Conservation (phyloP, 2,797 vertebrate genomes). For the Rhadinocentrus ornatus region DNA sequence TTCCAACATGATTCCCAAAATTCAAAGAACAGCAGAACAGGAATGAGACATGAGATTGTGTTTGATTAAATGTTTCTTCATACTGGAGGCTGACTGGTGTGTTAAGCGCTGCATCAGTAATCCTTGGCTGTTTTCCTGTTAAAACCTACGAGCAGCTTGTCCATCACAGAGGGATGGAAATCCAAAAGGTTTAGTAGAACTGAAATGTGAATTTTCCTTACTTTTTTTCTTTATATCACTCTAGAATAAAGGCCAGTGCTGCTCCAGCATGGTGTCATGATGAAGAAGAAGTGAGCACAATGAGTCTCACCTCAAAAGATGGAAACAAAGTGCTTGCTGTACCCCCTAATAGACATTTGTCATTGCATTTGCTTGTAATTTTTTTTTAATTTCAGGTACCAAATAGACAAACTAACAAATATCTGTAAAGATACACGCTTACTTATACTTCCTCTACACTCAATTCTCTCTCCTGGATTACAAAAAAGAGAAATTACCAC, state of each 20-base stretch:
- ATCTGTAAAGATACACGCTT: background rate
- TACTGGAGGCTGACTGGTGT: slow-evolving; percentile 56
- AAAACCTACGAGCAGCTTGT: slow-evolving; percentile 53
- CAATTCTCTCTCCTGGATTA: background rate
- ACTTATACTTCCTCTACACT: background rate
- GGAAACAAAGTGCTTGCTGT: background rate
- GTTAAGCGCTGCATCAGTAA: slow-evolving; percentile 67
- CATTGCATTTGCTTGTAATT: background rate
- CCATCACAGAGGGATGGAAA: slow-evolving; percentile 54
- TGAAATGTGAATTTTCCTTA: slow-evolving; percentile 21
- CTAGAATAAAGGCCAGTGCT: background rate
- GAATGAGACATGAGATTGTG: slow-evolving; percentile 43
- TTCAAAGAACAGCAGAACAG: slow-evolving; percentile 39
- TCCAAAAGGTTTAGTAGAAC: slow-evolving; percentile 30
- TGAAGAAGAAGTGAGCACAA: background rate
- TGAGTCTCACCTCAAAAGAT: background rate
- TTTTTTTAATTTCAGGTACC: background rate
- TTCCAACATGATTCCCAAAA: slow-evolving; percentile 32
- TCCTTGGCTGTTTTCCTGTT: slow-evolving; percentile 61
- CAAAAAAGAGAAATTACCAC: background rate
- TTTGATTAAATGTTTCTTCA: slow-evolving; percentile 59
- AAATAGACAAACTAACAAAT: background rate
- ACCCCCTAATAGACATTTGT: background rate
- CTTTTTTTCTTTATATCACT: slow-evolving; percentile 12
- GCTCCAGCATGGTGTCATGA: background rate